These are phyloP conservation scores for Clinocottus analis DNA, from an alignment of 2,113 vertebrate species.

Conservation along the genomic window DNA sequence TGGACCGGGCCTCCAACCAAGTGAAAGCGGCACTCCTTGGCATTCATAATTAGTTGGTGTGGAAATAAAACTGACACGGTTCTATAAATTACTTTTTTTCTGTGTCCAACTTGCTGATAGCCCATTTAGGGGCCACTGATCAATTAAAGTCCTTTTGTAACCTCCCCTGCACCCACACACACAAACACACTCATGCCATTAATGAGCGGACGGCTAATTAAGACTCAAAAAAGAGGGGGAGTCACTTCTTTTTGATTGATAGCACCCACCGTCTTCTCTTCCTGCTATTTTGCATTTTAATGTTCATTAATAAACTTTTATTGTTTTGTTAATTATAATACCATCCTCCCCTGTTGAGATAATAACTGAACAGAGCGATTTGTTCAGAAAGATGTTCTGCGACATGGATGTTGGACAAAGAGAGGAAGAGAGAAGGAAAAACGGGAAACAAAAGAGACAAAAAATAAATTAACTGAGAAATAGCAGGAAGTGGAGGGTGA, in stretches of 20 bases:
- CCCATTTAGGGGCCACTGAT: conserved; percentile 90
- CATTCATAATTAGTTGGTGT: conserved; percentile 73
- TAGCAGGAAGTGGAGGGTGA: conserved; percentile 19
- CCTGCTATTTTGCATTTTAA: conserved; percentile 99
- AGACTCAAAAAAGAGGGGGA: conserved; percentile 97
- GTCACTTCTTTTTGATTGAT: conserved; percentile 93
- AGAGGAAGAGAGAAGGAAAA: conserved; percentile 19
- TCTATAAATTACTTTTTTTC: conserved; percentile 93
- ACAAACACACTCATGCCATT: conserved; percentile 88
- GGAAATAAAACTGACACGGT: conserved; percentile 82
- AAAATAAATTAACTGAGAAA: conserved; percentile 19
- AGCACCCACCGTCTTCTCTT: conserved; percentile 85
- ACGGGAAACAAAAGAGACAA: conserved; percentile 28
- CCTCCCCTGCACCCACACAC: conserved; percentile 86
- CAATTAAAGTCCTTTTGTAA: conserved; percentile 95
- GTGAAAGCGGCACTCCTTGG: conserved; percentile 55
- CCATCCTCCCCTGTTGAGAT: conserved; percentile 87
- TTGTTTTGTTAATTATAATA: conserved; percentile 99
- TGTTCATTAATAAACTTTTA: conserved; percentile 99
- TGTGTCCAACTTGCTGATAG: conserved; percentile 91
- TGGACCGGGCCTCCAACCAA: conserved; percentile 38
- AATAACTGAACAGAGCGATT: conserved; percentile 81
- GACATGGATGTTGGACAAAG: conserved; percentile 63
- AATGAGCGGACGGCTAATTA: conserved; percentile 94
- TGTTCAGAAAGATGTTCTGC: conserved; percentile 75